Evolutionary conservation across 2,113 vertebrate species (phyloP).

Genomic region (Equus przewalskii): DNA sequence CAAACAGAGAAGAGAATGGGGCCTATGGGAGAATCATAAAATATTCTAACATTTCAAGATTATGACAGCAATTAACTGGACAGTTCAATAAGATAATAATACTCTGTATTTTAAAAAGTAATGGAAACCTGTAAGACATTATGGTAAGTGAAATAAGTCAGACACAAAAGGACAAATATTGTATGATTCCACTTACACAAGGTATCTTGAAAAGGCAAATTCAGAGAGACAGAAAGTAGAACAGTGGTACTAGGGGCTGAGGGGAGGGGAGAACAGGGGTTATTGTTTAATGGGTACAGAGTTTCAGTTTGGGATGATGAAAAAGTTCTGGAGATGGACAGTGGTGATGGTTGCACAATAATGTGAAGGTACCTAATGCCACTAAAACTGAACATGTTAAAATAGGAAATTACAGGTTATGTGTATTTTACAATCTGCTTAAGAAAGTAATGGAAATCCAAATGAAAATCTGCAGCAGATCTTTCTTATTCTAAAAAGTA

Average conservation of each 20-base stretch:
- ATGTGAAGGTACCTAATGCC: background rate
- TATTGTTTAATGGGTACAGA: background rate
- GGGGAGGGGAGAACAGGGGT: background rate
- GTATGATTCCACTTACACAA: background rate
- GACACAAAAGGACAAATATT: slow-evolving; percentile 3
- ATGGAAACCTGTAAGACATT: background rate
- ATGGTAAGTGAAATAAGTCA: background rate
- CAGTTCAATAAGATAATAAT: background rate
- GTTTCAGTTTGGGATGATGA: background rate
- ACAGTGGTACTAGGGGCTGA: background rate
- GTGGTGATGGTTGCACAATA: background rate
- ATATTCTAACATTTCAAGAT: slow-evolving; percentile 5
- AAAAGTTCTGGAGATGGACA: background rate
- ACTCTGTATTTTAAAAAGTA: background rate
- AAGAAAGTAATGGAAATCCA: background rate
- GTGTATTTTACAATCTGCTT: background rate
- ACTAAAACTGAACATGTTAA: background rate
- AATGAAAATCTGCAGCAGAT: background rate
- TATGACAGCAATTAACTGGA: background rate
- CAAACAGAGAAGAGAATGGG: background rate
- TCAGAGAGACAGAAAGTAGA: background rate
- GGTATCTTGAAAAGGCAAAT: background rate
- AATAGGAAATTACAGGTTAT: background rate
- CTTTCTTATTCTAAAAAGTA: background rate
- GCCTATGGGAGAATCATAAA: background rate